These are phyloP conservation scores for Drosophila sucinea DNA, from an alignment of 1,140 invertebrate species.

Conservation along the genomic window DNA sequence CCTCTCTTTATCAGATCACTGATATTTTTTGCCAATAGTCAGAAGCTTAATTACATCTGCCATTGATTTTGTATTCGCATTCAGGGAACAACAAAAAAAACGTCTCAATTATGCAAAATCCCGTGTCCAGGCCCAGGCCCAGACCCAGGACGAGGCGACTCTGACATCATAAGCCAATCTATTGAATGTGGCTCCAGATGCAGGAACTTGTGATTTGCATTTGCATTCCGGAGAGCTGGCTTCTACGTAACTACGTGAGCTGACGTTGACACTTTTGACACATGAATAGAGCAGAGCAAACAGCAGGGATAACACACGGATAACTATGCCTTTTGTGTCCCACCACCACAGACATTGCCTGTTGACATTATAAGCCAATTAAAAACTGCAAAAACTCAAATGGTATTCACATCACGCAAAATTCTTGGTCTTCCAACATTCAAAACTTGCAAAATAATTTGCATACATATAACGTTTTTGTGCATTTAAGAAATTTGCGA, in stretches of 20 bases:
- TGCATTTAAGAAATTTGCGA: too few species aligned
- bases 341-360: background rate
- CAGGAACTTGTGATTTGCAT: slow-evolving; percentile 27
- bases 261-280: slow-evolving; percentile 49
- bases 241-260: slow-evolving; percentile 32
- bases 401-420: slow-evolving; percentile 13
- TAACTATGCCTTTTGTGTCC: slow-evolving; percentile 35
- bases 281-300: slow-evolving; percentile 33
- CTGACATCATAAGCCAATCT: slow-evolving; percentile 1
- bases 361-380: slow-evolving; percentile 49
- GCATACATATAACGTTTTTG: background rate
- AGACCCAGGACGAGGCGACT: background rate
- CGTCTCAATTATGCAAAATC: slow-evolving; percentile 46
- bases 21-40: slow-evolving; percentile 1
- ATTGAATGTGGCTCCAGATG: slow-evolving; percentile 11
- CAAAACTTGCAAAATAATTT: slow-evolving; percentile 16
- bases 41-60: slow-evolving; percentile 41
- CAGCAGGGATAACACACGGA: slow-evolving; percentile 17
- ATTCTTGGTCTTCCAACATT: slow-evolving; percentile 32
- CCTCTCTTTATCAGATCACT: slow-evolving; percentile 7
- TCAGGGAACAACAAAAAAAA: slow-evolving; percentile 18
- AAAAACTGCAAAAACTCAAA: slow-evolving; percentile 35
- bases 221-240: slow-evolving; percentile 36
- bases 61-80: slow-evolving; percentile 31
- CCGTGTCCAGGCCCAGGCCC: background rate